Conservation (phyloP, 2,797 vertebrate species). For the Diplodus sargus region DNA sequence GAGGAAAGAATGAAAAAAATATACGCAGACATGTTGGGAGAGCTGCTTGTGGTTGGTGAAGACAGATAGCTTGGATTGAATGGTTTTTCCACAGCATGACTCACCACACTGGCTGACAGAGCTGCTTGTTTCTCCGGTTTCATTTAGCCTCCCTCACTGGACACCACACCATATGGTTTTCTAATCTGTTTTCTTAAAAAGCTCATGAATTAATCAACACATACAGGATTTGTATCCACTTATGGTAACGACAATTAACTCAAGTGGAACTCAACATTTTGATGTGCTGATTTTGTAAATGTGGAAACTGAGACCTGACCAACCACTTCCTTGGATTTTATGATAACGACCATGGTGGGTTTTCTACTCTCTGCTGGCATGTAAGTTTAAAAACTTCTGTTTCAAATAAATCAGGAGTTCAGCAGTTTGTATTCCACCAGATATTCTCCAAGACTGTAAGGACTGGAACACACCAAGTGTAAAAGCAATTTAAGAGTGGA, state of each 20-base stretch:
- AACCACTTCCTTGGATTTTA: neutral
- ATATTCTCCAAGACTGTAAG: neutral
- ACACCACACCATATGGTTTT: conserved; percentile 36
- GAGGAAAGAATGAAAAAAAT: conserved; percentile 15
- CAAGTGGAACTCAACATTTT: neutral
- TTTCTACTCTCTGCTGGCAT: conserved; percentile 20
- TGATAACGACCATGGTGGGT: neutral
- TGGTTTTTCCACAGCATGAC: conserved; percentile 73
- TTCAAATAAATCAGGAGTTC: conserved; percentile 8
- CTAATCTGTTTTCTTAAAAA: conserved; percentile 38
- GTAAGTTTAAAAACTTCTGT: conserved; percentile 5
- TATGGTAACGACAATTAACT: conserved; percentile 3
- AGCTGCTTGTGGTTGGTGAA: conserved; percentile 51
- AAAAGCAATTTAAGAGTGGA: conserved; percentile 30
- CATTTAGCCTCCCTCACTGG: conserved; percentile 30
- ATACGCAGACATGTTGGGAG: conserved; percentile 16
- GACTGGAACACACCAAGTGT: neutral
- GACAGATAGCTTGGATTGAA: conserved; percentile 57
- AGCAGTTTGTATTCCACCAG: conserved; percentile 12
- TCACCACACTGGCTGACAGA: conserved; percentile 61
- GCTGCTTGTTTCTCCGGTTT: conserved; percentile 41
- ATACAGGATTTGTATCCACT: neutral
- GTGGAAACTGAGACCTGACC: neutral
- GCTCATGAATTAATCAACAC: conserved; percentile 23
- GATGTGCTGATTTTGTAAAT: conserved; percentile 5